Conservation (phyloP, 2,797 vertebrate species). For the Potorous gilbertii region DNA sequence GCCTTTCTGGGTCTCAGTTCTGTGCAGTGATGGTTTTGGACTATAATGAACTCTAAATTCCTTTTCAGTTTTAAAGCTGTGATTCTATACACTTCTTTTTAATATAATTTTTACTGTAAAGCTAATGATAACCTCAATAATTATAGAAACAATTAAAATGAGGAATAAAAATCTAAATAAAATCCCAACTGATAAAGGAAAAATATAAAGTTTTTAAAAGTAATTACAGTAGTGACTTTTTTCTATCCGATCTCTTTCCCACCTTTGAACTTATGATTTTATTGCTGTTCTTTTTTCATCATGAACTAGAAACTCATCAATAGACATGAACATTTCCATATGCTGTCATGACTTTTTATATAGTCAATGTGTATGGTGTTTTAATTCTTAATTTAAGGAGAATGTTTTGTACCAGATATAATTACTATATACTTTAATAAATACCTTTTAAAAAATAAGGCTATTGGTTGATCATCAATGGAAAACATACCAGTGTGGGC, state of each 20-base stretch:
- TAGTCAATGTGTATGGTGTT: background rate
- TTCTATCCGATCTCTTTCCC: background rate
- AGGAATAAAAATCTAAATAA: background rate
- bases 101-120: background rate
- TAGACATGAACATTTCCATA: background rate
- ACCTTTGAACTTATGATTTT: background rate
- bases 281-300: background rate
- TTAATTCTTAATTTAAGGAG: background rate
- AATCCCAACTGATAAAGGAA: background rate
- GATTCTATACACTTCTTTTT: background rate
- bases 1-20: background rate
- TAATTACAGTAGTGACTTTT: background rate
- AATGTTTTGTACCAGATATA: background rate
- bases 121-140: background rate
- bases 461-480: background rate
- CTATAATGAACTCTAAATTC: background rate
- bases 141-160: background rate
- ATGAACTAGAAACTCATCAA: background rate
- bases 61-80: background rate
- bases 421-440: background rate
- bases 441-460: background rate
- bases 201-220: background rate
- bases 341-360: background rate
- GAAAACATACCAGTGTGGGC: background rate
- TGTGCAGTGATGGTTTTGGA: background rate